Evolutionary conservation across 2,797 vertebrate species (phyloP).

Genomic region (Gambusia yucatana): DNA sequence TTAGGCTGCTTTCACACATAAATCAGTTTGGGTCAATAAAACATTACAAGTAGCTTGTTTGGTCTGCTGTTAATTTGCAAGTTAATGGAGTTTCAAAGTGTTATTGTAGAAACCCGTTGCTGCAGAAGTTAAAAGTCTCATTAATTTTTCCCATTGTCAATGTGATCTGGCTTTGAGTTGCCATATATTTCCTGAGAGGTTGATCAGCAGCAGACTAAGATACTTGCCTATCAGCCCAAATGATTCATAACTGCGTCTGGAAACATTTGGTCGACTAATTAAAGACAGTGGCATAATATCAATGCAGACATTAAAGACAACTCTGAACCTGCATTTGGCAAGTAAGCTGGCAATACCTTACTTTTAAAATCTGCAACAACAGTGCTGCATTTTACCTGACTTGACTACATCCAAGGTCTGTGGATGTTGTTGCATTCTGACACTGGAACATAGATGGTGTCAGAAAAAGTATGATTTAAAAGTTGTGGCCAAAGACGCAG

Average conservation of each 20-base stretch:
- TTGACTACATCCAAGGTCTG: neutral
- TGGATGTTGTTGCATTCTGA: neutral
- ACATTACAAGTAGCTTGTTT: conserved; percentile 3
- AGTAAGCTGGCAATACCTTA: neutral
- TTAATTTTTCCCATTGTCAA: conserved; percentile 9
- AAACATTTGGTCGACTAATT: conserved; percentile 5
- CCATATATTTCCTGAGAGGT: neutral
- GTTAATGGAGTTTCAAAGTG: conserved; percentile 1
- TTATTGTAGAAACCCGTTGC: neutral
- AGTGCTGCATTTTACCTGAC: neutral
- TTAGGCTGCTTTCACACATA: conserved; percentile 1
- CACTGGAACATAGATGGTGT: neutral
- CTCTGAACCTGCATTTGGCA: neutral
- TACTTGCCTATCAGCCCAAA: neutral
- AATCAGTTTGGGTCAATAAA: conserved; percentile 8
- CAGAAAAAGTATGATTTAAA: neutral
- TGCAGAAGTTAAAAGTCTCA: conserved; percentile 21
- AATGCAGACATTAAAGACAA: neutral
- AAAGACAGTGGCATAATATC: neutral
- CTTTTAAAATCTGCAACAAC: neutral
- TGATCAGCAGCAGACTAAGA: neutral
- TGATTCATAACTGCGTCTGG: conserved; percentile 9
- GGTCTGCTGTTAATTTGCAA: conserved; percentile 8
- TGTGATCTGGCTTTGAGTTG: conserved; percentile 10
- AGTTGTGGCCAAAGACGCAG: neutral